A percentile compares a stretch with the other conserved stretches of the same genome.
Evolutionary conservation across 2,888 invertebrate genomes (phyloP).

Genomic region (Lissocephala sabroskyi): DNA sequence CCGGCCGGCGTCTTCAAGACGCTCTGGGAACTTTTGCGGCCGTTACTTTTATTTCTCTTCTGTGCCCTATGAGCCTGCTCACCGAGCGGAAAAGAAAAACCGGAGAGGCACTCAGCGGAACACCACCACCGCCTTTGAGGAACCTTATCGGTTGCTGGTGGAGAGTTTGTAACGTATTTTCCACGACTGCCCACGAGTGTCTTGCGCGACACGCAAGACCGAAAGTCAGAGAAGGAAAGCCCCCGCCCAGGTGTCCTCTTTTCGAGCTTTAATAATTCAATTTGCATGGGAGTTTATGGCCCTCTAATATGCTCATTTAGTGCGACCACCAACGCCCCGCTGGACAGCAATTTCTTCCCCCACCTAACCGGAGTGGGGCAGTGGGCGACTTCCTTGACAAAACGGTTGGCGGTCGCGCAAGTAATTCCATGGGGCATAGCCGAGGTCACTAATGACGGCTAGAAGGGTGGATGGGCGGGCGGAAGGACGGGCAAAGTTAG

Average conservation of each 20-base stretch:
- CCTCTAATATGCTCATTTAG: conserved; percentile 63
- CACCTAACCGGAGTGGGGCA: too few species aligned
- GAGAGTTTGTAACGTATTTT: conserved; percentile 43
- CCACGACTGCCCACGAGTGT: too few species aligned
- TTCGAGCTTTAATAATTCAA: conserved; percentile 53
- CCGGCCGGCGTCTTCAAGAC: conserved; percentile 47
- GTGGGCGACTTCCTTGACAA: conserved; percentile 50
- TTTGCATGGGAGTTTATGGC: too few species aligned
- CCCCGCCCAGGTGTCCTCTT: too few species aligned
- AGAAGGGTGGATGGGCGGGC: not conserved
- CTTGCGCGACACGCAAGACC: too few species aligned
- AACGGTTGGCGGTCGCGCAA: conserved; percentile 47
- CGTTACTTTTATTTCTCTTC: conserved; percentile 46
- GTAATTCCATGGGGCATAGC: conserved; percentile 33
- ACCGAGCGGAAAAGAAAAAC: conserved; percentile 47
- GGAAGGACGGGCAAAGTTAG: conserved; percentile 15
- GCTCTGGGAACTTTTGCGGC: conserved; percentile 49
- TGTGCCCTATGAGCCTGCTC: conserved; percentile 11
- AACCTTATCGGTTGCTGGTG: conserved; percentile 2
- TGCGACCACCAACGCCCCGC: conserved; percentile 49
- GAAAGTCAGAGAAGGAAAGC: too few species aligned
- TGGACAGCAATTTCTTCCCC: conserved; percentile 48
- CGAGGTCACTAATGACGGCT: too few species aligned
- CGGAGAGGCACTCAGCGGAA: conserved; percentile 46
- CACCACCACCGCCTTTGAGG: conserved; percentile 26